These are phyloP conservation scores for Schizopygopsis pylzovi DNA, from an alignment of 2,797 vertebrate species.

Conservation along the genomic window DNA sequence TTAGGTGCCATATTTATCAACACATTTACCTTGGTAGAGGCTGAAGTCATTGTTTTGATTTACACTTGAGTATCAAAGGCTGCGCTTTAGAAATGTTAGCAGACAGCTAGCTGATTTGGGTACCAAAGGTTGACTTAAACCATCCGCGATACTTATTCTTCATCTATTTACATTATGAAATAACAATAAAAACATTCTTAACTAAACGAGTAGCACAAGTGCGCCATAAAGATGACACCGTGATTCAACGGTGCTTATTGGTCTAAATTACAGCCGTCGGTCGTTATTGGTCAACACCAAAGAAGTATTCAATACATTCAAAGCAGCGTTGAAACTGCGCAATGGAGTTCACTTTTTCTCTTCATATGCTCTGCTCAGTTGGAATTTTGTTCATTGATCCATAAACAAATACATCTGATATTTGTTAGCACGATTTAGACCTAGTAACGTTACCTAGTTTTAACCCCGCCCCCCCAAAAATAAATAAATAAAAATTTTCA, in stretches of 20 bases:
- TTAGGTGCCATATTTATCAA: neutral
- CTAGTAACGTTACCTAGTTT: too few species aligned
- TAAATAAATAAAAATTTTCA: neutral
- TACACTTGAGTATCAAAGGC: neutral
- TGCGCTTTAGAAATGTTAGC: slow-evolving; percentile 17
- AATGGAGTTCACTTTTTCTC: neutral
- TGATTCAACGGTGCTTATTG: slow-evolving; percentile 48
- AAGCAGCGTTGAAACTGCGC: slow-evolving; percentile 47
- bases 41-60: slow-evolving; percentile 75
- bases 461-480: too few species aligned
- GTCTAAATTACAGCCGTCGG: slow-evolving; percentile 11
- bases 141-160: neutral
- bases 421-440: neutral
- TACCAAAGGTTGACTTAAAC: neutral
- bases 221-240: slow-evolving; percentile 50
- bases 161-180: slow-evolving; percentile 21
- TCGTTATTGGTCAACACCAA: slow-evolving; percentile 49
- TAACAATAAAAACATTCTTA: slow-evolving; percentile 19
- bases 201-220: slow-evolving; percentile 36
- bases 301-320: neutral
- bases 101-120: neutral
- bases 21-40: slow-evolving; percentile 77
- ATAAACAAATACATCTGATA: neutral
- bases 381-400: neutral
- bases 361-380: neutral